A percentile compares a stretch with the other conserved stretches of the same genome.
Conservation (phyloP, 2,113 vertebrate species). For the Pelecanoides urinatrix region DNA sequence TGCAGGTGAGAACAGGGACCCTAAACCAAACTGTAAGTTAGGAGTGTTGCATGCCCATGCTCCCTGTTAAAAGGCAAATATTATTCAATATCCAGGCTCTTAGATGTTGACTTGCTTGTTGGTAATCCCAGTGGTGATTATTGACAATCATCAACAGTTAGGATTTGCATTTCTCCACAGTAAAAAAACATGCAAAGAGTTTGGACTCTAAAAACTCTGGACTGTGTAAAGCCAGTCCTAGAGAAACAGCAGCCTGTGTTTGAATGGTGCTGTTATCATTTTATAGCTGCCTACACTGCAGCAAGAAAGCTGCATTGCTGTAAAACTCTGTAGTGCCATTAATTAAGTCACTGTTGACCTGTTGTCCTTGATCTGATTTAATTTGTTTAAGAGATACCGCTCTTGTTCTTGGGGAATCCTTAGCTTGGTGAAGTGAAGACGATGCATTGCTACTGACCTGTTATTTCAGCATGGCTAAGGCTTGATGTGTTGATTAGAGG, state of each 20-base stretch:
- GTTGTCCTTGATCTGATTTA: neutral
- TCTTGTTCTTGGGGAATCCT: neutral
- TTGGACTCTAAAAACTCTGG: neutral
- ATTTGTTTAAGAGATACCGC: neutral
- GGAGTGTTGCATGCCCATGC: neutral
- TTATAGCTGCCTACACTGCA: neutral
- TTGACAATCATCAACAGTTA: neutral
- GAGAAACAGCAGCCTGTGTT: neutral
- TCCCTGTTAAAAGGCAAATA: neutral
- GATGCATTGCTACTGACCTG: neutral
- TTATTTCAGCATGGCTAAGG: neutral
- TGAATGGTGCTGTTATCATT: neutral
- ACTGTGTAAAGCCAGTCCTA: neutral
- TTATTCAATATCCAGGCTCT: neutral
- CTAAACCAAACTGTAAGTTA: neutral
- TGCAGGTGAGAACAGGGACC: constrained; percentile 81
- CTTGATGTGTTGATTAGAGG: neutral
- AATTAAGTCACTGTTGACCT: neutral
- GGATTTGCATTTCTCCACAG: neutral
- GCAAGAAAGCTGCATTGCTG: neutral
- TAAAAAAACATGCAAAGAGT: neutral
- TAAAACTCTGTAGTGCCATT: neutral
- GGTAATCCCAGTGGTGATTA: neutral
- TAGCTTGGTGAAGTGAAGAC: neutral
- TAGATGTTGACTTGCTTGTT: neutral